Base-by-base conservation (phyloP, 1,140 invertebrate genomes). In the Adelges cooleyi region DNA sequence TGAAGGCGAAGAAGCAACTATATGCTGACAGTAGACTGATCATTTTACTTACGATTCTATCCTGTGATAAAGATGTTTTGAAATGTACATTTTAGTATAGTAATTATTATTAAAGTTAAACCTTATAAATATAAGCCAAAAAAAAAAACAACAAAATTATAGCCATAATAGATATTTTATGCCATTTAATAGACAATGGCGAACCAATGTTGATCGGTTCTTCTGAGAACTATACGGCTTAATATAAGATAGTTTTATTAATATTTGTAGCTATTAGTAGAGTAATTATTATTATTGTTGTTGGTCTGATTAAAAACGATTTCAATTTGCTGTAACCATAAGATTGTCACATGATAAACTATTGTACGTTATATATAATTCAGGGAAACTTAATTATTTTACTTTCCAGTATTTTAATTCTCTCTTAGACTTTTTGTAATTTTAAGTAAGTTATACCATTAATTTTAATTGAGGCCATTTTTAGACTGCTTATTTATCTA, bases 1-100 rank as follows among this genome's bases (percentile, higher is more conserved):
- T 70, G 89, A 91, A 76, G 89, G 89, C 66, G 87, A 90, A 73
- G 74, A 80, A 68, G 77, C 74, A 17, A 78, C 78, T 53, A 75
- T 76, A 66, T 80, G 80, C 78, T 80, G 77, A 79, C 78, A 52
- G 40, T 48, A 46, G 56, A 62, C 56, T 62, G 56, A 62, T 48
- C 40, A 27, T 6, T 59, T 29, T 54, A 59, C 33, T 56, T 46
- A 25, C 18, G 53, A 56, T 40, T 23, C 22, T 59, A 59, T 46
- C 56, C 56, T 62, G 56, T 62, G 56, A 62, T 62, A 62, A 44
- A 48, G 25, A 59, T 62, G 17, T 62, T 46, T 62, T 48, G 46
- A 62, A 29, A 11, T 62, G 56, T 62, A 62, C 23, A 62, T 40
- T 20, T 48, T 29, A 9, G 18, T n/a, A n/a, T 62, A 62, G 56